A percentile compares a stretch with the other conserved stretches of the same genome.
Conservation (phyloP, 2,797 vertebrate genomes). For the Scarus forsteni region DNA sequence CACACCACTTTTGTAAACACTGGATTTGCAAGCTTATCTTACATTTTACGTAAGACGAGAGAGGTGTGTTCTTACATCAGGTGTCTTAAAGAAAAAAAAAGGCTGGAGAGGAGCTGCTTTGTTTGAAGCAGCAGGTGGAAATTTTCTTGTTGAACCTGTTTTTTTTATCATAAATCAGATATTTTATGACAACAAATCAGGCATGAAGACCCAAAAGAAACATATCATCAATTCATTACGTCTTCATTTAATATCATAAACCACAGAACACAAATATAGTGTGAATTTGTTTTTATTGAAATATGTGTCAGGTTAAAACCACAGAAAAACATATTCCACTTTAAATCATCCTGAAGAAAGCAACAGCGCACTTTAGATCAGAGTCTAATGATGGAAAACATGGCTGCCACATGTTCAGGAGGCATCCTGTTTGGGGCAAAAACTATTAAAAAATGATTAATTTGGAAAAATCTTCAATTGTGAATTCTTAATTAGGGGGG, state of each 20-base stretch:
- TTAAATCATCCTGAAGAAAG: conserved; percentile 51
- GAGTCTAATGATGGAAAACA: neutral
- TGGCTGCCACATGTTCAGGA: conserved; percentile 43
- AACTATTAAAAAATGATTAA: conserved; percentile 5
- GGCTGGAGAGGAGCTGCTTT: no score
- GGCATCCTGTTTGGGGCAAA: conserved; percentile 50
- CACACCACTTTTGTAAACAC: no score
- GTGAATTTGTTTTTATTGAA: conserved; percentile 64
- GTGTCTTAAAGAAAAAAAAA: no score
- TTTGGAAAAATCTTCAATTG: conserved; percentile 10
- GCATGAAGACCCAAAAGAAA: no score
- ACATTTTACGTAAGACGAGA: no score
- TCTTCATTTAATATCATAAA: neutral
- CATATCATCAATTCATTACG: no score
- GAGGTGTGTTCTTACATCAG: no score
- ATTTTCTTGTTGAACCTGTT: no score
- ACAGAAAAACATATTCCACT: conserved; percentile 32
- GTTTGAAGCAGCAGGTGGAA: no score
- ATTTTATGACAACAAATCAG: no score
- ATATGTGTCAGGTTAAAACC: conserved; percentile 32
- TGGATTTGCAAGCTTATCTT: no score
- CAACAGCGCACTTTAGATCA: conserved; percentile 8
- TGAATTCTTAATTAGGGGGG: neutral
- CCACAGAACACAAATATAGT: conserved; percentile 38
- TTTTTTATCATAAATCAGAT: no score